Percentiles rank a stretch among this genome's conserved stretches.
These are phyloP conservation scores for Sipha maydis DNA, from an alignment of 2,888 invertebrate species.

Conservation along the genomic window DNA sequence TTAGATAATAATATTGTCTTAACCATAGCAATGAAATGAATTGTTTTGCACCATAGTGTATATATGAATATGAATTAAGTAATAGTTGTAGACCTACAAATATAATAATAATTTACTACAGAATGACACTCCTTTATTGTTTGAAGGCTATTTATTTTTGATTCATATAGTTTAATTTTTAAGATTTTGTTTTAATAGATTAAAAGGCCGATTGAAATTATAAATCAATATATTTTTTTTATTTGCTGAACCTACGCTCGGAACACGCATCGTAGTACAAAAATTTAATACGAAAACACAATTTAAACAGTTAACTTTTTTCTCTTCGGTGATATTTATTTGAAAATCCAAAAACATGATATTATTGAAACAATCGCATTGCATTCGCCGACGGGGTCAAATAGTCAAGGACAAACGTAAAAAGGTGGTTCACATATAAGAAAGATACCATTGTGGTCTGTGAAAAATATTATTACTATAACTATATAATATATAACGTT, in stretches of 20 bases:
- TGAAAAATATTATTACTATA: background rate
- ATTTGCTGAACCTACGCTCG: background rate
- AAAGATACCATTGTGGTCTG: slow-evolving; percentile 32
- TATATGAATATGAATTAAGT: too few species aligned
- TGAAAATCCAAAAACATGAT: background rate
- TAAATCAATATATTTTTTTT: too few species aligned
- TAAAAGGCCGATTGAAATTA: background rate
- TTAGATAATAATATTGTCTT: too few species aligned
- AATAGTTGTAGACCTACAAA: too few species aligned
- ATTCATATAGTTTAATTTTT: background rate
- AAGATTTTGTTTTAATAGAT: background rate
- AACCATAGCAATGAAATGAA: too few species aligned
- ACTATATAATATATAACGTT: background rate
- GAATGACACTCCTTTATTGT: background rate
- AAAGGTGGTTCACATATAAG: background rate
- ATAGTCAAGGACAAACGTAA: slow-evolving; percentile 28
- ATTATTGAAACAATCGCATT: slow-evolving; percentile 7
- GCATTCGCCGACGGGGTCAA: slow-evolving; percentile 42
- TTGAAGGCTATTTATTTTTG: background rate
- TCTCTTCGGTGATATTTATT: background rate
- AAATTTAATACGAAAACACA: background rate
- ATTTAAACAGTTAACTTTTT: background rate
- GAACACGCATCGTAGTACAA: background rate
- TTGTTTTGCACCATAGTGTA: too few species aligned
- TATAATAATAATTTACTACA: too few species aligned